phyloP scores from a whole-genome alignment of 2,113 vertebrate species.

The Heterotis niloticus region DNA sequence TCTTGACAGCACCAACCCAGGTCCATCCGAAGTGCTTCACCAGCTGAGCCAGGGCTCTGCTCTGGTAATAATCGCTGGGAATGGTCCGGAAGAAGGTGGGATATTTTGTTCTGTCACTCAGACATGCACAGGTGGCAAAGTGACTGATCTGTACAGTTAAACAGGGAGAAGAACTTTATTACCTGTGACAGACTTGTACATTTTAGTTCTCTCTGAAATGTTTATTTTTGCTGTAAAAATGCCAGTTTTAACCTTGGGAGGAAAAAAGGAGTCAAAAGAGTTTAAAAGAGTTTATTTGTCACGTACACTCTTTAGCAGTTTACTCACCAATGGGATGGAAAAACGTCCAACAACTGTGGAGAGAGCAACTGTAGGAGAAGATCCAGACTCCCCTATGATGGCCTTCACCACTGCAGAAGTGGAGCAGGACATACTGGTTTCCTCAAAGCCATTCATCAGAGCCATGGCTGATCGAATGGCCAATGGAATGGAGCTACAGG shows the following conservation, averaged over 20 bases:
- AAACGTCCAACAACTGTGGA: constrained; percentile 31
- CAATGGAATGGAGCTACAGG: constrained; percentile 34
- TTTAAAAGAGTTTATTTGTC: no score
- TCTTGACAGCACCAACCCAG: constrained; percentile 47
- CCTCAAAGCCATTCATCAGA: constrained; percentile 40
- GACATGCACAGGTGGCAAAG: constrained; percentile 49
- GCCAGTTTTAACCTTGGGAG: not conserved
- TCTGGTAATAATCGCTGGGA: constrained; percentile 51
- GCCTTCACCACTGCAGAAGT: constrained; percentile 36
- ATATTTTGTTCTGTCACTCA: constrained; percentile 42
- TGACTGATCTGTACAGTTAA: constrained; percentile 42
- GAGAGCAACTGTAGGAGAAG: constrained; percentile 32
- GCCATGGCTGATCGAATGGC: constrained; percentile 36
- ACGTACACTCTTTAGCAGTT: no score
- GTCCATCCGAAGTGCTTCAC: constrained; percentile 50
- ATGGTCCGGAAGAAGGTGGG: constrained; percentile 48
- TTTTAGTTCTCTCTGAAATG: not conserved
- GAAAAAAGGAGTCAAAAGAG: no score
- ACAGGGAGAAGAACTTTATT: not conserved
- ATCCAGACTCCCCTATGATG: constrained; percentile 41
- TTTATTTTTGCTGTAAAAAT: not conserved
- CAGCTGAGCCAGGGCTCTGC: constrained; percentile 45
- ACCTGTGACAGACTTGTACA: no score
- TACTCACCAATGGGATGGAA: constrained; percentile 33
- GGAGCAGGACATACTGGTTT: constrained; percentile 29